phyloP scores from a whole-genome alignment of 2,797 vertebrate genomes.

The Hippopotamyrus pictus region DNA sequence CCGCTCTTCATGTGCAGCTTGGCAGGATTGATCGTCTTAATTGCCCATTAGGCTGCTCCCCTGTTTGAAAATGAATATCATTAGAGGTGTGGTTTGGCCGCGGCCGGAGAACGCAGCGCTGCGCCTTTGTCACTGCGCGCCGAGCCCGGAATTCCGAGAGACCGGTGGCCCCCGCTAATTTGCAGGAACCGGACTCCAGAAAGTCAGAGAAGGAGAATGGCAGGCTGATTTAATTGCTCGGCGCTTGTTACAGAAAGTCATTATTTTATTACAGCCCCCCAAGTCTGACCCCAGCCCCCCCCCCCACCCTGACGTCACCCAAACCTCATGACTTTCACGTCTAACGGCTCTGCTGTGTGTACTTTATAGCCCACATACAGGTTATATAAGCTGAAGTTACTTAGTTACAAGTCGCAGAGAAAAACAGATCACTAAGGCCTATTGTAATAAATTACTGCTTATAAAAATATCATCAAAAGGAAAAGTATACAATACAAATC shows the following conservation, averaged over 20 bases:
- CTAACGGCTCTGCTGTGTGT: conserved; percentile 42
- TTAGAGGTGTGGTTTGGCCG: conserved; percentile 63
- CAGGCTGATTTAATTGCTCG: conserved; percentile 48
- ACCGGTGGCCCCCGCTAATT: conserved; percentile 56
- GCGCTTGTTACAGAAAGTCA: conserved; percentile 45
- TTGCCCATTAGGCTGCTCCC: conserved; percentile 78
- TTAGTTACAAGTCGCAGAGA: conserved; percentile 32
- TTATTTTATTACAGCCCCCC: conserved; percentile 44
- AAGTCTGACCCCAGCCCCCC: neutral
- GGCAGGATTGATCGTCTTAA: conserved; percentile 80
- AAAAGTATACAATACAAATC: conserved; percentile 30
- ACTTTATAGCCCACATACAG: conserved; percentile 33
- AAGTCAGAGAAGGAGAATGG: conserved; percentile 54
- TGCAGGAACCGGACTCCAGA: conserved; percentile 52
- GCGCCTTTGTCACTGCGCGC: conserved; percentile 59
- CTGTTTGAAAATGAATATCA: conserved; percentile 80
- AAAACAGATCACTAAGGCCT: conserved; percentile 33
- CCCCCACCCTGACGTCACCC: neutral
- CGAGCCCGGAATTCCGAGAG: conserved; percentile 61
- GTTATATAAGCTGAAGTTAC: conserved; percentile 29
- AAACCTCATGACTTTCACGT: conserved; percentile 25
- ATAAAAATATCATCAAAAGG: conserved; percentile 28
- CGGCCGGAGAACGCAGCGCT: conserved; percentile 56
- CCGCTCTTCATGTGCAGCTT: conserved; percentile 68
- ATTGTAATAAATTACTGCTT: conserved; percentile 24